Percentiles rank a stretch among this genome's conserved stretches.
Conservation (phyloP, 1,140 invertebrate species). For the Zaprionus gabonicus region DNA sequence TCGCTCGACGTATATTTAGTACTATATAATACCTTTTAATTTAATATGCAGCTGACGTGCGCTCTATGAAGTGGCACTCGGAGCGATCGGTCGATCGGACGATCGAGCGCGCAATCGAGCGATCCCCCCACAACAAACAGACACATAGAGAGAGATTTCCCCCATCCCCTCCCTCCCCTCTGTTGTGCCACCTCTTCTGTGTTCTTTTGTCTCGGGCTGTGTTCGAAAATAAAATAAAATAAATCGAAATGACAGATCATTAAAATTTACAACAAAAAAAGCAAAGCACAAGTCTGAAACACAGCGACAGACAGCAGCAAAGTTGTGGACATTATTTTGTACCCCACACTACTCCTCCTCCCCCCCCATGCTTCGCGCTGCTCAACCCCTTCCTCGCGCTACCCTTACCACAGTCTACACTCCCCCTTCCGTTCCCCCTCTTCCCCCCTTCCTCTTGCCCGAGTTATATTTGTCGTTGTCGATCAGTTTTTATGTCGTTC, state of each 20-base stretch:
- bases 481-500: constrained; percentile 83
- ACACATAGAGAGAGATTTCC: neutral
- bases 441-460: constrained; percentile 4
- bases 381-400: neutral
- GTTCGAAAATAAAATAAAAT: constrained; percentile 83
- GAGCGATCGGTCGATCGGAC: constrained; percentile 5
- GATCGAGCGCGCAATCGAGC: constrained; percentile 42
- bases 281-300: constrained; percentile 19
- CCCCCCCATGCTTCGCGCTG: neutral
- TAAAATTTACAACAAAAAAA: constrained; percentile 75
- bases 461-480: constrained; percentile 82
- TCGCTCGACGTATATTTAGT: constrained; percentile 66
- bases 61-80: constrained; percentile 53
- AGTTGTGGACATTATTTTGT: constrained; percentile 68
- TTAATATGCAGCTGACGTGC: constrained; percentile 84
- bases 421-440: neutral
- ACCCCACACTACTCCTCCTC: neutral
- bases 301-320: constrained; percentile 34
- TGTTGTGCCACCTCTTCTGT: constrained; percentile 15
- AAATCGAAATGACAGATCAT: constrained; percentile 84
- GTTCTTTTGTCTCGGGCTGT: constrained; percentile 61
- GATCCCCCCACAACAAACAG: constrained; percentile 29
- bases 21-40: constrained; percentile 83
- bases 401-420: neutral
- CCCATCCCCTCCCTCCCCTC: neutral